phyloP scores from a whole-genome alignment of 2,797 vertebrate species.

The Enteromius mattozi region DNA sequence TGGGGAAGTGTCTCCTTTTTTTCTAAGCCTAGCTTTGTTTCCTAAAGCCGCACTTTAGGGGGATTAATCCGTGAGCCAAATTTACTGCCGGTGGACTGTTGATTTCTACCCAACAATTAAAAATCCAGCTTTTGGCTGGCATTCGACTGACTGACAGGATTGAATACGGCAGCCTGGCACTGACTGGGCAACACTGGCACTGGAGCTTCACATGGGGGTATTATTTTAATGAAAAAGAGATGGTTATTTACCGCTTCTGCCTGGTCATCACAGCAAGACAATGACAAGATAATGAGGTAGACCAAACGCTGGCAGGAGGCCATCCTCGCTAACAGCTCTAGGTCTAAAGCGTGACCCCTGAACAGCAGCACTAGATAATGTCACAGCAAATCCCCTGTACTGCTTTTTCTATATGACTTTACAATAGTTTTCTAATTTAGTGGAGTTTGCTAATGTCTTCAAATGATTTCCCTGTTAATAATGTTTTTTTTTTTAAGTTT shows the following conservation, averaged over 20 bases:
- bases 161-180: slow-evolving; percentile 50
- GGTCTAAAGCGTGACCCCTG: slow-evolving; percentile 59
- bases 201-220: slow-evolving; percentile 73
- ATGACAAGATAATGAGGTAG: slow-evolving; percentile 75
- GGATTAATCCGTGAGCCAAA: slow-evolving; percentile 72
- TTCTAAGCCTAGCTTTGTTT: slow-evolving; percentile 59
- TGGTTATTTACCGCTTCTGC: slow-evolving; percentile 74
- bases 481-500: background rate
- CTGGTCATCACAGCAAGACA: slow-evolving; percentile 72
- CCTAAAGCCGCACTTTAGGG: slow-evolving; percentile 68
- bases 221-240: slow-evolving; percentile 78
- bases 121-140: slow-evolving; percentile 71
- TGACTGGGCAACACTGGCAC: slow-evolving; percentile 65
- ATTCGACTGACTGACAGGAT: slow-evolving; percentile 42
- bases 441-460: background rate
- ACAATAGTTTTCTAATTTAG: background rate
- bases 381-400: slow-evolving; percentile 50
- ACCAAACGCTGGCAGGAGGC: slow-evolving; percentile 63
- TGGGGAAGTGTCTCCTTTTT: slow-evolving; percentile 63
- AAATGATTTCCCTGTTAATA: background rate
- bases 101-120: slow-evolving; percentile 77
- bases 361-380: slow-evolving; percentile 65
- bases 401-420: background rate
- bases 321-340: slow-evolving; percentile 51
- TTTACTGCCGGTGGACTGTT: slow-evolving; percentile 67